Evolutionary conservation across 2,797 vertebrate genomes (phyloP).

Genomic region (Australoheros facetus): DNA sequence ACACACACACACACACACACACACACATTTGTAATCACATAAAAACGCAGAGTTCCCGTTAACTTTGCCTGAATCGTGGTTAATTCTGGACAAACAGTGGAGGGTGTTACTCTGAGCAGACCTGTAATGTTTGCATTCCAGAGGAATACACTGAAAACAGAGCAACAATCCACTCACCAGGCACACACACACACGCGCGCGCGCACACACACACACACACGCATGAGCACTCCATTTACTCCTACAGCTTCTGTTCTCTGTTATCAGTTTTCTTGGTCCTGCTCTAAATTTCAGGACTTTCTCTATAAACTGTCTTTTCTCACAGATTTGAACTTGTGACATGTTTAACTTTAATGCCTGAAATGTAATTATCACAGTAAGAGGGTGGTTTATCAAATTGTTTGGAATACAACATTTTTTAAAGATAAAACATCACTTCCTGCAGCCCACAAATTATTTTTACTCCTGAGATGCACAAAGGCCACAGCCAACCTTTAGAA

Average conservation of each 20-base stretch:
- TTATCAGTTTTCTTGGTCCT: neutral
- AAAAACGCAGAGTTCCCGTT: conserved; percentile 22
- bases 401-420: too few species aligned
- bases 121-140: conserved; percentile 48
- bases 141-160: conserved; percentile 28
- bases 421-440: too few species aligned
- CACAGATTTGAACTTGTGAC: too few species aligned
- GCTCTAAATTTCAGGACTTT: neutral
- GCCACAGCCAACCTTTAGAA: neutral
- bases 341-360: too few species aligned
- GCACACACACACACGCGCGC: too few species aligned
- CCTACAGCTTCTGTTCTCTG: neutral
- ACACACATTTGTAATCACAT: neutral
- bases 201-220: too few species aligned
- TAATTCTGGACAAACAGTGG: conserved; percentile 8
- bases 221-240: too few species aligned
- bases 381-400: too few species aligned
- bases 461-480: neutral
- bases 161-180: neutral
- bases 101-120: conserved; percentile 1
- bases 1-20: neutral
- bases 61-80: conserved; percentile 9
- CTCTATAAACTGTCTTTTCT: neutral
- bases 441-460: too few species aligned
- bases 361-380: too few species aligned